A percentile compares a stretch with the other conserved stretches of the same genome.
phyloP scores from a whole-genome alignment of 1,140 invertebrate genomes.

The Musca vetustissima region DNA sequence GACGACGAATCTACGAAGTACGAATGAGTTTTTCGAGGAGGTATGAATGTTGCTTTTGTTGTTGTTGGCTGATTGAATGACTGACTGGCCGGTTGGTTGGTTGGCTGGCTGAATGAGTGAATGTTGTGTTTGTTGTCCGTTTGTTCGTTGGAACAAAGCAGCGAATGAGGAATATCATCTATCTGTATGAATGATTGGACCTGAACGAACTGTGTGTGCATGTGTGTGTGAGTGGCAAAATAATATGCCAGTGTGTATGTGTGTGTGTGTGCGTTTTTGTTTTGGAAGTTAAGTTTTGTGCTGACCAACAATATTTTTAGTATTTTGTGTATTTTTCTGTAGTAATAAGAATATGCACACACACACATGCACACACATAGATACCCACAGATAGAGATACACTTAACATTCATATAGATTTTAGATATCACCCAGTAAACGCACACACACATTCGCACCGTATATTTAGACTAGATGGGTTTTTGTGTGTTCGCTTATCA shows the following conservation, averaged over 20 bases:
- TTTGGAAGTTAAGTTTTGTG: constrained; percentile 9
- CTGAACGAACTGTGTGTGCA: too few species aligned
- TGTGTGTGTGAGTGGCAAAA: too few species aligned
- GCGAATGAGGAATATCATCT: too few species aligned
- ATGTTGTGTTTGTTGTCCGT: too few species aligned
- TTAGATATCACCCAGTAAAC: constrained; percentile 13
- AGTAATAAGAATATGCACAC: background rate
- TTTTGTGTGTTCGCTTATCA: constrained; percentile 1
- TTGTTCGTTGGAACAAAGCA: too few species aligned
- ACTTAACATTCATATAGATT: constrained; percentile 24
- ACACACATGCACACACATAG: background rate
- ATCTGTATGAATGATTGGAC: too few species aligned
- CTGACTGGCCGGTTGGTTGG: too few species aligned
- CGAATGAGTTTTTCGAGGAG: background rate
- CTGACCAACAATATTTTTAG: constrained; percentile 18
- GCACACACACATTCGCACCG: background rate
- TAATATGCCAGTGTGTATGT: too few species aligned
- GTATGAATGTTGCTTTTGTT: too few species aligned
- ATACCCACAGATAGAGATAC: background rate
- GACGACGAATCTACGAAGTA: background rate
- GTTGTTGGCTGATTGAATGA: too few species aligned
- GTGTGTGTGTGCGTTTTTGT: background rate
- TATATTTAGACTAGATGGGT: constrained; percentile 19
- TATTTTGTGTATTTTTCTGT: background rate
- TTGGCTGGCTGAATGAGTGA: too few species aligned